phyloP scores from a whole-genome alignment of 1,140 invertebrate species.

The Macrostomum lignano region DNA sequence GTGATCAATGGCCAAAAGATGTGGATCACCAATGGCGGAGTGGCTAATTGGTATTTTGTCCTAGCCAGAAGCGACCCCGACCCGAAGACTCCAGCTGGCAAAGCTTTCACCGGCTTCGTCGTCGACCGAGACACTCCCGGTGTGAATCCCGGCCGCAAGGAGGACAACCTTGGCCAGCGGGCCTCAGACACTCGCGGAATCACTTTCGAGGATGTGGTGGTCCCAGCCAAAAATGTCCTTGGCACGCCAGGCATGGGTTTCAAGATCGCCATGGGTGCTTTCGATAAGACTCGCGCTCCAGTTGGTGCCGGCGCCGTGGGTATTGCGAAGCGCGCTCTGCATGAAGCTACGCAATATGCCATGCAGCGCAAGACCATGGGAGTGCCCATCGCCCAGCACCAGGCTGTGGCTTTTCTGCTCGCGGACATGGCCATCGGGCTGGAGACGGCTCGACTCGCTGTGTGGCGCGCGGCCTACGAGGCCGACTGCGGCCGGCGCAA shows the following conservation, averaged over 20 bases:
- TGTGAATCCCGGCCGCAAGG: constrained; percentile 59
- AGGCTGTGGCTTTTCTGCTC: constrained; percentile 57
- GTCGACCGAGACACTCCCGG: constrained; percentile 64
- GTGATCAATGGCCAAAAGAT: too few species aligned
- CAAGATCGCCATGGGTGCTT: constrained; percentile 80
- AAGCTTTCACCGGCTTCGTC: constrained; percentile 80
- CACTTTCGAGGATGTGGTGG: constrained; percentile 79
- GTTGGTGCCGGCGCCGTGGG: constrained; percentile 58
- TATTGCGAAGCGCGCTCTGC: constrained; percentile 53
- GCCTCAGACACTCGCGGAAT: constrained; percentile 78
- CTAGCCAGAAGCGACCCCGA: constrained; percentile 64
- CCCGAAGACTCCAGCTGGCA: constrained; percentile 60
- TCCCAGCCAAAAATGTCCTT: constrained; percentile 56
- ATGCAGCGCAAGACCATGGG: constrained; percentile 72
- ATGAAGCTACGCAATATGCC: constrained; percentile 79
- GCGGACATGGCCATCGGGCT: constrained; percentile 84
- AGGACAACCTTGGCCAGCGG: constrained; percentile 80
- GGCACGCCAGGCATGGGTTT: constrained; percentile 53
- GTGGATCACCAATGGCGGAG: constrained; percentile 94
- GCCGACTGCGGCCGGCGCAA: constrained; percentile 50
- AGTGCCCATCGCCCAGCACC: constrained; percentile 55
- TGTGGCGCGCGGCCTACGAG: constrained; percentile 59
- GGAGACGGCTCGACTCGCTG: constrained; percentile 50
- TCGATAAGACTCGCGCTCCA: constrained; percentile 65
- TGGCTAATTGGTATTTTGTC: constrained; percentile 93